phyloP scores from a whole-genome alignment of 2,888 invertebrate genomes.

The Sialis fuliginosa region DNA sequence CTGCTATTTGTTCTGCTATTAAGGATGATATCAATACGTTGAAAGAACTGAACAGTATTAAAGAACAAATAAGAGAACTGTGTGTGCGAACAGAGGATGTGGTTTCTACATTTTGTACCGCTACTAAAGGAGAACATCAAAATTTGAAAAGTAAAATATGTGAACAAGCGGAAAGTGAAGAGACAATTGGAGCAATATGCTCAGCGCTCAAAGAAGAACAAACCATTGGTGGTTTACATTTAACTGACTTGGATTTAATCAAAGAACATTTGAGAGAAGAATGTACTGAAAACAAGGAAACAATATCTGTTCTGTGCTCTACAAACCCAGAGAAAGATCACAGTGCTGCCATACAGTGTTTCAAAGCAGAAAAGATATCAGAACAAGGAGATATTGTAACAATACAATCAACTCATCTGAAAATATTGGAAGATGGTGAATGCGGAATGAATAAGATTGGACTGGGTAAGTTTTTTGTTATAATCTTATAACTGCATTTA shows the following conservation, averaged over 20 bases:
- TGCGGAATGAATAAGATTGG: conserved; percentile 15
- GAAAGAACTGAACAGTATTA: not conserved
- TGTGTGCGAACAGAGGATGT: too few species aligned
- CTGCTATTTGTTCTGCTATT: too few species aligned
- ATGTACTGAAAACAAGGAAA: conserved; percentile 15
- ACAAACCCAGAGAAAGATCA: conserved; percentile 22
- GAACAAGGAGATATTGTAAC: conserved; percentile 2
- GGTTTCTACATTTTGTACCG: too few species aligned
- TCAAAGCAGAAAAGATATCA: conserved; percentile 14
- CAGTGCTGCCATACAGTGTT: conserved; percentile 21
- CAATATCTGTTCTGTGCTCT: conserved; percentile 20
- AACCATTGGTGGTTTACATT: too few species aligned
- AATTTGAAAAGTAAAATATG: too few species aligned
- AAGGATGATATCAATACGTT: not conserved
- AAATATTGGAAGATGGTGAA: conserved; percentile 11
- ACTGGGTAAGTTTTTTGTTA: conserved; percentile 9
- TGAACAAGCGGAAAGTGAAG: too few species aligned
- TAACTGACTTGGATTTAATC: too few species aligned
- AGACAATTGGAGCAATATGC: too few species aligned
- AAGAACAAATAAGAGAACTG: not conserved
- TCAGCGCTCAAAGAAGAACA: too few species aligned
- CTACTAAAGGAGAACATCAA: too few species aligned
- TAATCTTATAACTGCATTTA: too few species aligned
- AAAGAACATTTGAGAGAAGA: not conserved
- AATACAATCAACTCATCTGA: conserved; percentile 7